These are phyloP conservation scores for Drosophila santomea DNA, from an alignment of 1,140 invertebrate species.

Conservation along the genomic window DNA sequence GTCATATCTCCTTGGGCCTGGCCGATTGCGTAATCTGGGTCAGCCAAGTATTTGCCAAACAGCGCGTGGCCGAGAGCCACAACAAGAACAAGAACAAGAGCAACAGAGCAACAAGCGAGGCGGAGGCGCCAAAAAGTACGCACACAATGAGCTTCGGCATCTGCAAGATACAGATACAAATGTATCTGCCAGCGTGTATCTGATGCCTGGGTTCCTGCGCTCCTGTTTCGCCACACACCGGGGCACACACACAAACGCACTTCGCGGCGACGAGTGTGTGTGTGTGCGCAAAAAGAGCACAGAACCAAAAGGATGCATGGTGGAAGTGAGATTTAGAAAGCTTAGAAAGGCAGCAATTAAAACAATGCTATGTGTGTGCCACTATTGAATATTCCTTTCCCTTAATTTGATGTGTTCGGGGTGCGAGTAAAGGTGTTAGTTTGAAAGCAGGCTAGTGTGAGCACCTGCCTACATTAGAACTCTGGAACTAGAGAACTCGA, in stretches of 20 bases:
- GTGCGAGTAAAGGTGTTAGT: slow-evolving; percentile 4
- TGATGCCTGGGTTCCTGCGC: slow-evolving; percentile 52
- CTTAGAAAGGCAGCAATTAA: neutral
- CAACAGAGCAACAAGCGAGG: slow-evolving; percentile 16
- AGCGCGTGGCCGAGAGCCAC: slow-evolving; percentile 42
- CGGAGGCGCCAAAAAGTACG: slow-evolving; percentile 21
- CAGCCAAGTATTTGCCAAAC: slow-evolving; percentile 64
- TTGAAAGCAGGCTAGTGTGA: neutral
- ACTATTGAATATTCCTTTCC: neutral
- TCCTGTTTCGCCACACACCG: slow-evolving; percentile 75
- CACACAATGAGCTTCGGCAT: slow-evolving; percentile 19
- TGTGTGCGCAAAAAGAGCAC: slow-evolving; percentile 27
- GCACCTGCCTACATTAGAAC: slow-evolving; percentile 9
- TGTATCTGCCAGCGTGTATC: slow-evolving; percentile 51
- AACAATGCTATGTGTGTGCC: no score
- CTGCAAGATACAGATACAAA: slow-evolving; percentile 59
- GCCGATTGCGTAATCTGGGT: slow-evolving; percentile 75
- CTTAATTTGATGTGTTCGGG: neutral
- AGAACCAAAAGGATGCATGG: slow-evolving; percentile 5
- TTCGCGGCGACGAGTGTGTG: slow-evolving; percentile 23
- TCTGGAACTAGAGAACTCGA: neutral
- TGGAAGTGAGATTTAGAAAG: neutral
- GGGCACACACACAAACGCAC: slow-evolving; percentile 68
- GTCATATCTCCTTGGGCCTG: slow-evolving; percentile 2
- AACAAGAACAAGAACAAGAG: neutral